These are phyloP conservation scores for Harpagoxenus sublaevis DNA, from an alignment of 2,888 invertebrate genomes.

Conservation along the genomic window DNA sequence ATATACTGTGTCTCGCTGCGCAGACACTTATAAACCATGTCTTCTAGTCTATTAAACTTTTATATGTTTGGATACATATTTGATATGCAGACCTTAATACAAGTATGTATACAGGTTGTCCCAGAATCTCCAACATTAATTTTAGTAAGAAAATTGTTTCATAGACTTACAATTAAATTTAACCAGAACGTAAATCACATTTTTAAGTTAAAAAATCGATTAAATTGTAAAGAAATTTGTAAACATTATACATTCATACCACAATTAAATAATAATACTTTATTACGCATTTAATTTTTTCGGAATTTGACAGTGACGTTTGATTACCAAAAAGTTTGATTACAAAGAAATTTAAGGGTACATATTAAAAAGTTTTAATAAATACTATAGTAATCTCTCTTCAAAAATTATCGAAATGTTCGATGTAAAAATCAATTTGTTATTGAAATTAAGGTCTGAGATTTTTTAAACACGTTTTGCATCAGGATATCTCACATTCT, in stretches of 20 bases:
- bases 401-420: not conserved
- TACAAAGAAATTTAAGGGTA: not conserved
- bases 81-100: not conserved
- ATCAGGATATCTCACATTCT: not conserved
- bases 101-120: not conserved
- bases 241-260: not conserved
- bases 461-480: slow-evolving; percentile 13
- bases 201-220: not conserved
- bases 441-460: not conserved
- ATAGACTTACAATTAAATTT: not conserved
- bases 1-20: no score
- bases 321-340: not conserved
- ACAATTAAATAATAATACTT: not conserved
- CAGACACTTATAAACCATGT: no score
- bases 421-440: not conserved
- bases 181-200: not conserved
- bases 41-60: not conserved
- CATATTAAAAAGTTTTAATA: not conserved
- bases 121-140: slow-evolving; percentile 1
- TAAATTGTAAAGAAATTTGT: not conserved
- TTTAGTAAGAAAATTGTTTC: not conserved
- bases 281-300: not conserved
- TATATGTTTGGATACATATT: not conserved
- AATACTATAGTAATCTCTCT: not conserved
- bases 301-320: not conserved